Percentiles rank a stretch among this genome's conserved stretches.
phyloP scores from a whole-genome alignment of 2,113 vertebrate species.

The Daubentonia madagascariensis region DNA sequence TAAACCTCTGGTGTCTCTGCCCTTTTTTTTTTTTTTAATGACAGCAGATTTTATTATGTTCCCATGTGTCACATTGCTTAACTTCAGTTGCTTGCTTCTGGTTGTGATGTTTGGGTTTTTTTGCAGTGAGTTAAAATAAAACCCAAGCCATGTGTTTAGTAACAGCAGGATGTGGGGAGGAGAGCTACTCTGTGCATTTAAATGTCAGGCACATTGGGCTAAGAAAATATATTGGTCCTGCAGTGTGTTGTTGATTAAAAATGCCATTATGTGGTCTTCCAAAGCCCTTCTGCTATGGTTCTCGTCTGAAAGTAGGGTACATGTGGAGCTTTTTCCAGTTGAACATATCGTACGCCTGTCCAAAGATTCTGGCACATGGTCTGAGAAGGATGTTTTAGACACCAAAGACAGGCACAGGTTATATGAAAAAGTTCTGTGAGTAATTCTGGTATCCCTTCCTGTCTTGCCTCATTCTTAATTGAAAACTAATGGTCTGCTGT shows the following conservation, averaged over 20 bases:
- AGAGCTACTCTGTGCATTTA: not conserved
- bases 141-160: not conserved
- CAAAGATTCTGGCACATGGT: not conserved
- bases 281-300: not conserved
- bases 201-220: not conserved
- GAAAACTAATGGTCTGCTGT: not conserved
- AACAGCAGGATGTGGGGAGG: conserved; percentile 34
- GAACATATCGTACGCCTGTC: not conserved
- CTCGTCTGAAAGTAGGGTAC: not conserved
- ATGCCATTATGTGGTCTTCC: not conserved
- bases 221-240: not conserved
- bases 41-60: not conserved
- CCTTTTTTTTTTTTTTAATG: not conserved
- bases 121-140: conserved; percentile 20
- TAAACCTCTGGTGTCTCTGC: not conserved
- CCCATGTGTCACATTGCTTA: not conserved
- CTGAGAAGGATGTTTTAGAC: conserved; percentile 5
- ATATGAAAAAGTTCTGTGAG: not conserved
- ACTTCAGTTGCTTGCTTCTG: not conserved
- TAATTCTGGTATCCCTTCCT: not conserved
- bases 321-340: not conserved
- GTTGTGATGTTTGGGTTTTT: conserved; percentile 1
- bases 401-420: not conserved
- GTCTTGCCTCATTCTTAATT: not conserved
- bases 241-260: not conserved